Evolutionary conservation across 2,113 vertebrate genomes (phyloP), one percentile per base, ranked within the genome.

Genomic region (Grantiella picta): DNA sequence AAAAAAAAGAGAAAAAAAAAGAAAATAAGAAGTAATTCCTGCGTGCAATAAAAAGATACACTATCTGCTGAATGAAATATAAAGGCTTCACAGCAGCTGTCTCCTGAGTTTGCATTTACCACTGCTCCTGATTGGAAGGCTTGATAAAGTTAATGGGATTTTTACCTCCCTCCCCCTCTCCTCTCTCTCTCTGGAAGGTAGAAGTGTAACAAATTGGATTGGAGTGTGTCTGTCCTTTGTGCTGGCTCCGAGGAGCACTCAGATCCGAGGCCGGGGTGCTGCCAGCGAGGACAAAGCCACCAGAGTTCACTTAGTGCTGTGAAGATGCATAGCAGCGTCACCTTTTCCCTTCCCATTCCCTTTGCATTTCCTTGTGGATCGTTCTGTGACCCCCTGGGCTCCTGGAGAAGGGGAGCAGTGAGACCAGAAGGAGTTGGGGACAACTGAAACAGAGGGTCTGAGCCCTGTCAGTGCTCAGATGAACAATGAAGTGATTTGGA

Each of bases 71-170:
- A 97, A 95, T 96, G 97, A 98, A 98, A 98, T 98, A 98, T 97
- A 98, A 98, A 98, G 97, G 96, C 97, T 98, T 98, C 96, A 94
- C 93, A 97, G 97, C 95, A 92, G 97, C 97, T 97, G 96, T 98
- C 97, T 97, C 97, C 98, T 90, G 97, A 94, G 98, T 98, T 97
- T 98, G 97, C 97, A 98, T 98, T 98, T 98, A 97, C 95, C 18
- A 15, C 94, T 89, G 94, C 92, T 95, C 95, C 95, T 90, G 98
- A 99, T 98, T 95, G 95, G 94, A 96, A 96, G 92, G 96, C 76
- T 94, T 97, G 98, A 99, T 99, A 99, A 98, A 97, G 96, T 97
- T 98, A 98, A 99, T 99, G 97, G 98, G 97, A 98, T 98, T 98
- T 98, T 97, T 97, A 92, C 92, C 92, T 97, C 92, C 95, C 90